Conservation (phyloP, 2,113 vertebrate genomes). For the Xenopus laevis region DNA sequence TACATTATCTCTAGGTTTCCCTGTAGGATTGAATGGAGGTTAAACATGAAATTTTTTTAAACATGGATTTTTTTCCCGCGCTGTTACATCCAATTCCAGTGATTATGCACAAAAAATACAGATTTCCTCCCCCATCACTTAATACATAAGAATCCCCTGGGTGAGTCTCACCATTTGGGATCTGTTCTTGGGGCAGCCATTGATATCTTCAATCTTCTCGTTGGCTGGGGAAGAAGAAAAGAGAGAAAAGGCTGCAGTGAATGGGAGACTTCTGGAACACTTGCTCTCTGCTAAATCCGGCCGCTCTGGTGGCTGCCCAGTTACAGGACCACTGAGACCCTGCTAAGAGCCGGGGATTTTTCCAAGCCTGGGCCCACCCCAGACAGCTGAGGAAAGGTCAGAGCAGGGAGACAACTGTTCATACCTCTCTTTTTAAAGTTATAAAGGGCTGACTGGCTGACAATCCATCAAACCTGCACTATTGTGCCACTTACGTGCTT, state of each 20-base stretch:
- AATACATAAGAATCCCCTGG: too few relatives aligned
- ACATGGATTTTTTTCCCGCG: too few relatives aligned
- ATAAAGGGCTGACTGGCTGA: too few relatives aligned
- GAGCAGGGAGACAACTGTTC: slow-evolving; percentile 72
- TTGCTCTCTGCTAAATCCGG: slow-evolving; percentile 47
- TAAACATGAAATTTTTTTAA: too few relatives aligned
- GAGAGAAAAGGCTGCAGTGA: not conserved
- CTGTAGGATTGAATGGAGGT: too few relatives aligned
- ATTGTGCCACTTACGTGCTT: too few relatives aligned
- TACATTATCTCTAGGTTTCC: too few relatives aligned
- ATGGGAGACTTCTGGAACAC: slow-evolving; percentile 40
- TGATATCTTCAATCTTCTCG: slow-evolving; percentile 97
- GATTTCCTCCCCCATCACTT: too few relatives aligned
- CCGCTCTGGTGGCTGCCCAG: too few relatives aligned
- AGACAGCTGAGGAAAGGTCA: slow-evolving; percentile 80
- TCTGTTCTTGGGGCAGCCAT: slow-evolving; percentile 92
- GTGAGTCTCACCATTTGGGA: slow-evolving; percentile 90
- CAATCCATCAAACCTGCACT: too few relatives aligned
- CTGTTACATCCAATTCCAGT: too few relatives aligned
- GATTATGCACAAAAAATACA: too few relatives aligned
- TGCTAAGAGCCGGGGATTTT: slow-evolving; percentile 58
- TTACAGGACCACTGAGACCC: slow-evolving; percentile 57
- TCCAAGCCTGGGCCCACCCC: slow-evolving; percentile 56
- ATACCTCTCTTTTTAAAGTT: slow-evolving; percentile 21
- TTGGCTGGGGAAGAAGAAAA: slow-evolving; percentile 77